These are phyloP conservation scores for Deroptyus accipitrinus DNA, from an alignment of 2,113 vertebrate genomes.

Conservation along the genomic window DNA sequence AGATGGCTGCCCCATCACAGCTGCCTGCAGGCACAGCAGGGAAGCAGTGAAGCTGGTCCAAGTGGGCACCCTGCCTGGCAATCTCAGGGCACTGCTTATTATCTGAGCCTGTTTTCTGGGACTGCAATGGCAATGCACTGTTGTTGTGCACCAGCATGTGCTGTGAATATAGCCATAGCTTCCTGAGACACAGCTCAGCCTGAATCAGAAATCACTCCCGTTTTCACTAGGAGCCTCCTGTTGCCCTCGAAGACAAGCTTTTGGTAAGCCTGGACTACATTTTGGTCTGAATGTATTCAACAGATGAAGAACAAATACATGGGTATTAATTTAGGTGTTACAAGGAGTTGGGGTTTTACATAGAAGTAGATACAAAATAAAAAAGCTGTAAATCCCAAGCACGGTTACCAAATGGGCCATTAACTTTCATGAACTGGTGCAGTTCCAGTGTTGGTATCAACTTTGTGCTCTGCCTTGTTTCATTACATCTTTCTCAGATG, in stretches of 20 bases:
- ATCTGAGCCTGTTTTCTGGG: neutral
- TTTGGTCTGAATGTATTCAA: neutral
- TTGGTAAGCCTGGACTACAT: neutral
- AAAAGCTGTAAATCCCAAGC: neutral
- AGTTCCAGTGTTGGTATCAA: neutral
- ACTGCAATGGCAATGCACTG: rapidly evolving
- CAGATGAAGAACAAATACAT: neutral
- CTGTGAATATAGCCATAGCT: neutral
- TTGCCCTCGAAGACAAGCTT: neutral
- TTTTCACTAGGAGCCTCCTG: neutral
- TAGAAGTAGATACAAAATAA: neutral
- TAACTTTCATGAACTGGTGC: neutral
- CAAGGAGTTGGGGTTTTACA: neutral
- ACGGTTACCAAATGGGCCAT: neutral
- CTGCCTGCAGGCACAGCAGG: neutral
- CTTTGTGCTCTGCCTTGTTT: neutral
- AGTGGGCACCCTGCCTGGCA: neutral
- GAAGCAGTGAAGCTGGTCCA: rapidly evolving
- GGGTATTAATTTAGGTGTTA: neutral
- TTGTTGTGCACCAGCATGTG: neutral
- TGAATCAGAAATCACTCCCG: neutral
- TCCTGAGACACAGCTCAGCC: neutral
- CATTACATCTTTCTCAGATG: constrained; percentile 27
- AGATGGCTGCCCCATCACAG: rapidly evolving
- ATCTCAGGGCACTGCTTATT: neutral